Evolutionary conservation across 1,140 invertebrate species (phyloP).

Genomic region (Amphibalanus amphitrite): DNA sequence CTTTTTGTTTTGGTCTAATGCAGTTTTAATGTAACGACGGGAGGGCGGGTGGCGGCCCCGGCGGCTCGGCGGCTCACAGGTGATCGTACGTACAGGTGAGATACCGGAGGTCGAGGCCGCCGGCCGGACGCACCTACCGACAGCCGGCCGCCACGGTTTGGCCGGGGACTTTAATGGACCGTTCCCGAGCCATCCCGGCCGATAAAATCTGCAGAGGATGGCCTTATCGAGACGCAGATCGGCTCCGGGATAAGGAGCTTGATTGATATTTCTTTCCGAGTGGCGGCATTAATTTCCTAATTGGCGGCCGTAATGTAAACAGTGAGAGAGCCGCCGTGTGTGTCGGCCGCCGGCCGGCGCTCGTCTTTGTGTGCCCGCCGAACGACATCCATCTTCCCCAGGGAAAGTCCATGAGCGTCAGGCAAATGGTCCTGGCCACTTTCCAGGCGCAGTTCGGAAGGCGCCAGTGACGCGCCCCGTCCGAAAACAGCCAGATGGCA

Average conservation of each 20-base stretch:
- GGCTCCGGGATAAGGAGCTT: neutral
- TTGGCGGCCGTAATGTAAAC: neutral
- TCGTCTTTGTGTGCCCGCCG: neutral
- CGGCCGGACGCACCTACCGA: neutral
- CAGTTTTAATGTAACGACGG: neutral
- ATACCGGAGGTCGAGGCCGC: neutral
- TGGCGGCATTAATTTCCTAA: neutral
- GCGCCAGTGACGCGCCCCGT: too few species aligned
- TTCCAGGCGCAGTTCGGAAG: too few species aligned
- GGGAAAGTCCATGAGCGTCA: too few species aligned
- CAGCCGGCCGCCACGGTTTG: neutral
- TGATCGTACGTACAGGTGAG: neutral
- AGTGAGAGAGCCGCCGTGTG: neutral
- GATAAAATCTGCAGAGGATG: neutral
- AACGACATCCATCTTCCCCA: too few species aligned
- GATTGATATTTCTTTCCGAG: neutral
- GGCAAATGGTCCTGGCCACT: too few species aligned
- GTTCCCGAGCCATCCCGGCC: neutral
- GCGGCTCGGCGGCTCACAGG: too few species aligned
- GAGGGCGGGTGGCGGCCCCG: too few species aligned
- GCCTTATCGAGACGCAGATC: neutral
- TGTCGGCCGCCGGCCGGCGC: neutral
- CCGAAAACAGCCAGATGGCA: too few species aligned
- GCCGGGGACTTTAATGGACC: neutral
- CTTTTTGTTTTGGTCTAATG: conserved; percentile 2